A percentile compares a stretch with the other conserved stretches of the same genome.
Evolutionary conservation across 1,140 invertebrate species (phyloP).

Genomic region (Zophobas morio): DNA sequence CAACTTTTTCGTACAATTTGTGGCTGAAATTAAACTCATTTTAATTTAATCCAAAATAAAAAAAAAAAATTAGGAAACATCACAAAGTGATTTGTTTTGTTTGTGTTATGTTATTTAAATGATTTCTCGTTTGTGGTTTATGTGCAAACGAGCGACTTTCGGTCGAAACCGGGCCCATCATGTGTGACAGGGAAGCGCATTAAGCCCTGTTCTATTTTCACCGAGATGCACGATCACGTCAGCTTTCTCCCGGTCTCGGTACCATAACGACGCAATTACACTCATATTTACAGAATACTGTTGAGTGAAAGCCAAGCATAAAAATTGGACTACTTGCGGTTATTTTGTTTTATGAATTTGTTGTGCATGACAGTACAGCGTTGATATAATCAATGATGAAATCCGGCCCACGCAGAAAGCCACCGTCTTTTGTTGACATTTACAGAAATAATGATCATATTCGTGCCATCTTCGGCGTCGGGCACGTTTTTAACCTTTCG

Average conservation of each 20-base stretch:
- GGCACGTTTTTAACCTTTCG: slow-evolving; percentile 30
- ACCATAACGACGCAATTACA: slow-evolving; percentile 27
- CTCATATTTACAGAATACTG: slow-evolving; percentile 12
- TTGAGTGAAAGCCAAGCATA: slow-evolving; percentile 29
- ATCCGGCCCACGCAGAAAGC: slow-evolving; percentile 2
- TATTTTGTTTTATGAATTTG: background rate
- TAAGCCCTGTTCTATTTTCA: background rate
- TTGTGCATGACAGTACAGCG: background rate
- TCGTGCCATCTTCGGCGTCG: slow-evolving; percentile 12
- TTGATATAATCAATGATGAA: slow-evolving; percentile 6
- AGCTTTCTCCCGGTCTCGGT: slow-evolving; percentile 26
- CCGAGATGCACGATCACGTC: slow-evolving; percentile 4
- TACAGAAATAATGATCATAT: slow-evolving; percentile 1
- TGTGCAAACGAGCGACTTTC: background rate
- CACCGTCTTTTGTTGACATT: slow-evolving; percentile 20
- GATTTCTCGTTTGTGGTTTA: background rate
- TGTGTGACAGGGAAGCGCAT: no score
- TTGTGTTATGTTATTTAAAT: no score
- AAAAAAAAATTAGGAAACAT: no score
- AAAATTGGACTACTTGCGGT: slow-evolving; percentile 32
- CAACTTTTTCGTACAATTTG: no score
- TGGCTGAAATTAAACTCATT: no score
- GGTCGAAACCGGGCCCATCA: no score
- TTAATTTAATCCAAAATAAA: no score
- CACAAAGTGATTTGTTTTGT: no score